Conservation (phyloP, 1,140 invertebrate species). For the Eupeodes corollae region DNA sequence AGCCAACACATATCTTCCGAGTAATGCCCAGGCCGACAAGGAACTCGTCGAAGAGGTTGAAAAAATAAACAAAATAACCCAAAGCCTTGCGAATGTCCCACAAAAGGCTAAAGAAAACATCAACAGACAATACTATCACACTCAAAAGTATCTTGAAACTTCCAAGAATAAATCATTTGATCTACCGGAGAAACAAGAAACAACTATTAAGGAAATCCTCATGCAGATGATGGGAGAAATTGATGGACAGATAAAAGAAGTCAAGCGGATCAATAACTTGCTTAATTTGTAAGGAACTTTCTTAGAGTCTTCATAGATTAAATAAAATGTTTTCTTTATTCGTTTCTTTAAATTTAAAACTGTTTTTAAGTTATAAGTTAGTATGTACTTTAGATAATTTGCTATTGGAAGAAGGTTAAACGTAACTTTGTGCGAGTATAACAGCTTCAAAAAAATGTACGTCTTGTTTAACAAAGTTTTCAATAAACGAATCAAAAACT, state of each 20-base stretch:
- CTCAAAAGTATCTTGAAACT: conserved; percentile 21
- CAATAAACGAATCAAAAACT: too few species aligned
- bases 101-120: conserved; percentile 19
- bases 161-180: conserved; percentile 17
- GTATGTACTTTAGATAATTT: too few species aligned
- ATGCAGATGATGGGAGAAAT: conserved; percentile 24
- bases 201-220: conserved; percentile 30
- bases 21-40: conserved; percentile 20
- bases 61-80: conserved; percentile 20
- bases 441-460: too few species aligned
- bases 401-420: too few species aligned
- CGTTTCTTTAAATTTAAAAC: too few species aligned
- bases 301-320: too few species aligned
- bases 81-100: conserved; percentile 16
- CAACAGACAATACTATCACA: conserved; percentile 30
- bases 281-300: conserved; percentile 18
- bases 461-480: too few species aligned
- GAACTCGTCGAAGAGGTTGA: conserved; percentile 24
- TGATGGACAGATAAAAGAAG: conserved; percentile 26
- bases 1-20: conserved; percentile 22
- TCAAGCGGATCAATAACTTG: conserved; percentile 32
- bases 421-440: too few species aligned
- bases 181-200: conserved; percentile 28
- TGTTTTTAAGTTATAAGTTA: too few species aligned
- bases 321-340: too few species aligned